Evolutionary conservation across 2,113 vertebrate species (phyloP).

Genomic region (Nettapus auritus): DNA sequence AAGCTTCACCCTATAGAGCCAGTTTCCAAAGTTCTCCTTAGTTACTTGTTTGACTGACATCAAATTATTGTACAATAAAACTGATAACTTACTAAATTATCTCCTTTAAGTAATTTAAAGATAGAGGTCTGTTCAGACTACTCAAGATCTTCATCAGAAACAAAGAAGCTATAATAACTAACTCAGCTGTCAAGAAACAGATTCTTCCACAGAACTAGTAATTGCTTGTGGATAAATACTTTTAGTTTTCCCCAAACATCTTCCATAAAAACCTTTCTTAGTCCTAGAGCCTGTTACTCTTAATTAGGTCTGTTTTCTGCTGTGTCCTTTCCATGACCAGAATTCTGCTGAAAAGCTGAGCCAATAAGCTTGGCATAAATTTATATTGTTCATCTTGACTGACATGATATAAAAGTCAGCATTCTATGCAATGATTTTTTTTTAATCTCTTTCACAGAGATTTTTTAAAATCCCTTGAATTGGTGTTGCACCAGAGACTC

Average conservation of each 20-base stretch:
- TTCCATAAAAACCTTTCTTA: background rate
- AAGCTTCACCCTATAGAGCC: background rate
- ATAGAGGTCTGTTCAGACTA: background rate
- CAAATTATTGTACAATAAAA: background rate
- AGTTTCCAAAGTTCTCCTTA: background rate
- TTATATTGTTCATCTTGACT: background rate
- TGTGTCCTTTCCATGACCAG: background rate
- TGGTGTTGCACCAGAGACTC: background rate
- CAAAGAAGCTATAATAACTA: background rate
- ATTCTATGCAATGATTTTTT: background rate
- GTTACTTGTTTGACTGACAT: background rate
- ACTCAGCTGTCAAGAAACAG: background rate
- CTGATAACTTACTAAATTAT: background rate
- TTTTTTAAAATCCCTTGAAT: background rate
- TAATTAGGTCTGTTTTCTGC: background rate
- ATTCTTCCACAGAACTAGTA: background rate
- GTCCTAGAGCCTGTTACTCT: background rate
- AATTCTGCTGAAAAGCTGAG: background rate
- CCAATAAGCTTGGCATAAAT: background rate
- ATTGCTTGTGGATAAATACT: background rate
- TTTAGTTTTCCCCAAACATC: background rate
- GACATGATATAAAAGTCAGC: background rate
- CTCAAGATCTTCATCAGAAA: background rate
- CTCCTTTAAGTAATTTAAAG: background rate
- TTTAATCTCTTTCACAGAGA: background rate